A percentile compares a stretch with the other conserved stretches of the same genome.
These are phyloP conservation scores for Salminus brasiliensis DNA, from an alignment of 2,113 vertebrate species.

Conservation along the genomic window DNA sequence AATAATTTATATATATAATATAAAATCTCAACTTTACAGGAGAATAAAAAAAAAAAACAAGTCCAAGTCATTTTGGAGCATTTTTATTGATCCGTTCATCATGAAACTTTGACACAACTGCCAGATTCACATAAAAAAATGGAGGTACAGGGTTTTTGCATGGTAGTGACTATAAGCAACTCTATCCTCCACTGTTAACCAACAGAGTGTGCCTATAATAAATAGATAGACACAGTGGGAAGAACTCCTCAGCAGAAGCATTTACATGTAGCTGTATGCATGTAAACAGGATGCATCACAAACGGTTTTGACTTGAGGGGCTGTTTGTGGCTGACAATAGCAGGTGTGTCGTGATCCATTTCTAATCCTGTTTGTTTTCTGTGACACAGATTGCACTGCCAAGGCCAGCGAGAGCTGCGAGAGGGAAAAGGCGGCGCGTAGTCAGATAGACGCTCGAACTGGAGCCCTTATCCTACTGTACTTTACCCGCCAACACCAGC, in stretches of 20 bases:
- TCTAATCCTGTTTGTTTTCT: constrained; percentile 33
- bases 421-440: constrained; percentile 76
- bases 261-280: not conserved
- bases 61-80: no score
- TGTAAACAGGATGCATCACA: not conserved
- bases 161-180: no score
- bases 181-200: no score
- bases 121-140: no score
- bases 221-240: not conserved
- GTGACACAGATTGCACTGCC: constrained; percentile 68
- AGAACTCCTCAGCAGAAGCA: not conserved
- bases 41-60: no score
- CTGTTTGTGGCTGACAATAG: not conserved
- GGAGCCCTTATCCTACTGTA: constrained; percentile 39
- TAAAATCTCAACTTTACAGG: no score
- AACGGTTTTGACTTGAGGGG: not conserved
- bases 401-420: constrained; percentile 71
- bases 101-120: no score
- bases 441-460: constrained; percentile 65
- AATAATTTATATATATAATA: no score
- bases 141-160: no score
- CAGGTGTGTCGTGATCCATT: not conserved
- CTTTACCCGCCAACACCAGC: constrained; percentile 49
- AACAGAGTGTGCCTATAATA: not conserved
- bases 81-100: no score